These are phyloP conservation scores for Mycalesis mineus DNA, from an alignment of 2,888 invertebrate genomes.

Conservation along the genomic window DNA sequence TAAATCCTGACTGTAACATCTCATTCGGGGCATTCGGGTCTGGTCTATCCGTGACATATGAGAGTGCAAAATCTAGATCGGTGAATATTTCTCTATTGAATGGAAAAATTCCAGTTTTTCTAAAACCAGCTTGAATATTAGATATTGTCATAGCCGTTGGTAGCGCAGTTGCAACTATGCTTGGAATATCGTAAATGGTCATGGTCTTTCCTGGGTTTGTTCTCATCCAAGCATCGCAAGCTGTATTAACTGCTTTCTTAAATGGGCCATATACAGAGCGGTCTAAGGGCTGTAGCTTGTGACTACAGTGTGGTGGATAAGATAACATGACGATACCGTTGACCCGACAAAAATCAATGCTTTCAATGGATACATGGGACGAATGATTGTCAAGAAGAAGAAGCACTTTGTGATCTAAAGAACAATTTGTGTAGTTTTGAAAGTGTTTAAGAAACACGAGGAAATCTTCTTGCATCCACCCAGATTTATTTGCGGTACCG, in stretches of 20 bases:
- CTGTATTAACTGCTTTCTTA: slow-evolving; percentile 27
- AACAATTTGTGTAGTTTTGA: slow-evolving; percentile 7
- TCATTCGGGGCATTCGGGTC: no score
- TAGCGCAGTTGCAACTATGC: slow-evolving; percentile 25
- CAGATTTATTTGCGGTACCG: slow-evolving; percentile 34
- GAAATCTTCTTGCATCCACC: slow-evolving; percentile 38
- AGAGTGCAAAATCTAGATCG: slow-evolving; percentile 35
- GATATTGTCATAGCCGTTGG: slow-evolving; percentile 32
- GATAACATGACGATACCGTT: slow-evolving; percentile 26
- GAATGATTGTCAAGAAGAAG: slow-evolving; percentile 30
- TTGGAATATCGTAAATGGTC: slow-evolving; percentile 25
- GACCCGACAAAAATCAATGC: slow-evolving; percentile 26
- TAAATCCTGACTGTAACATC: no score
- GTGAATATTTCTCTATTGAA: slow-evolving; percentile 34
- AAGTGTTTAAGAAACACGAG: slow-evolving; percentile 17
- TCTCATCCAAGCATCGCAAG: slow-evolving; percentile 25
- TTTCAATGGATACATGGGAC: slow-evolving; percentile 22
- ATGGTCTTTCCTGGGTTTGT: slow-evolving; percentile 24
- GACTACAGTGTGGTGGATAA: slow-evolving; percentile 29
- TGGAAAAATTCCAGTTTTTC: slow-evolving; percentile 34
- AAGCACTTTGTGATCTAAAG: slow-evolving; percentile 22
- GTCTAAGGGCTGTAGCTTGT: slow-evolving; percentile 31
- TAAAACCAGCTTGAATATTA: slow-evolving; percentile 36
- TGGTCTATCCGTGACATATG: slow-evolving; percentile 39
- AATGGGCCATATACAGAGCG: slow-evolving; percentile 28